Evolutionary conservation across 2,113 vertebrate species (phyloP).

Genomic region (Sigmodon hispidus): DNA sequence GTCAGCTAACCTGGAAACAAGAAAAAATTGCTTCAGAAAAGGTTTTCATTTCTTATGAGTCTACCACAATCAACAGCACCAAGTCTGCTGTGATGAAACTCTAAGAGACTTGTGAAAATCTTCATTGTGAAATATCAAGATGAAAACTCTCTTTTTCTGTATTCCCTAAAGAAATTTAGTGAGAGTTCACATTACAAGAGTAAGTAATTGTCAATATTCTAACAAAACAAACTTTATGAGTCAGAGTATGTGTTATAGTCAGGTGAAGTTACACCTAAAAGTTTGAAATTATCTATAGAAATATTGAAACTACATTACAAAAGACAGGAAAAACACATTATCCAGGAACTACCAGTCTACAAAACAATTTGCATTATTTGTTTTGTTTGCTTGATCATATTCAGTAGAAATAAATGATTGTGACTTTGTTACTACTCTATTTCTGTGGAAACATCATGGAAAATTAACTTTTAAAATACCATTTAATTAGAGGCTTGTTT

Average conservation of each 20-base stretch:
- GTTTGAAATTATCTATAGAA: neutral
- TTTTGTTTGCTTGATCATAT: neutral
- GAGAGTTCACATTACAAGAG: neutral
- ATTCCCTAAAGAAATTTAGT: neutral
- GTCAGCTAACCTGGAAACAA: too few relatives aligned
- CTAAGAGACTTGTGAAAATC: neutral
- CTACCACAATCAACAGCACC: neutral
- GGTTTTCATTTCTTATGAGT: neutral
- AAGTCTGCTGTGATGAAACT: neutral
- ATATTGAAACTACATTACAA: neutral
- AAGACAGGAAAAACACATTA: neutral
- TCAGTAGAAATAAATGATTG: neutral
- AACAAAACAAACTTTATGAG: neutral
- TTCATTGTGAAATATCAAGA: neutral
- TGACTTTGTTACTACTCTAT: neutral
- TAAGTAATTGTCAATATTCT: neutral
- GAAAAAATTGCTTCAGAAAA: neutral
- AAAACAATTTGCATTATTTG: neutral
- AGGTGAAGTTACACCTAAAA: neutral
- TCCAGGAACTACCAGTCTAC: neutral
- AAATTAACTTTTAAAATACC: neutral
- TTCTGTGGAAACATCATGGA: neutral
- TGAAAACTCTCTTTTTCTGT: neutral
- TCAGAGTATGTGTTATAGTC: neutral
- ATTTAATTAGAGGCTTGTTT: neutral